Conservation (phyloP, 2,797 vertebrate species). For the Melanotaenia parkinsoni region DNA sequence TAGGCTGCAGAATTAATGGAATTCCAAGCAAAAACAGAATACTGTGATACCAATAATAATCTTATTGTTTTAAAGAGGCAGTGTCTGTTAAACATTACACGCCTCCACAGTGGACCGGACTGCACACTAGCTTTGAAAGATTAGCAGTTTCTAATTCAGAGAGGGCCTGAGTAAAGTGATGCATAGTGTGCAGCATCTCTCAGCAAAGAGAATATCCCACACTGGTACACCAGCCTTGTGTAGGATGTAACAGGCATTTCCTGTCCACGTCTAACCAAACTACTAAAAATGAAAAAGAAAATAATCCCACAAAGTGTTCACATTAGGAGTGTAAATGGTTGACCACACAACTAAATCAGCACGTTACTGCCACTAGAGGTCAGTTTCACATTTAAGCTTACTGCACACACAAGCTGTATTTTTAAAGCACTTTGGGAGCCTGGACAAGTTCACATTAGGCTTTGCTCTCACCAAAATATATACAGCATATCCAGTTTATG, state of each 20-base stretch:
- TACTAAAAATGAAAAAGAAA: conserved; percentile 12
- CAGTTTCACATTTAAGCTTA: conserved; percentile 9
- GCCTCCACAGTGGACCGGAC: conserved; percentile 12
- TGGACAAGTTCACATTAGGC: background rate
- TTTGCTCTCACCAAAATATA: background rate
- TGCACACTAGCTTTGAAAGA: conserved; percentile 34
- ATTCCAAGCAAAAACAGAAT: background rate
- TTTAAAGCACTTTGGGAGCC: background rate
- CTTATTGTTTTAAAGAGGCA: conserved; percentile 3
- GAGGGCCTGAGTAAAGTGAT: conserved; percentile 36
- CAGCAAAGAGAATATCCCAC: conserved; percentile 37
- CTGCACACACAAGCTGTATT: background rate
- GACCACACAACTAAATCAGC: conserved; percentile 5
- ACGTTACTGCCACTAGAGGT: conserved; percentile 10
- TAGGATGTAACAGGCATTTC: background rate
- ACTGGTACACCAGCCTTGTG: conserved; percentile 13
- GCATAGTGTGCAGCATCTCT: conserved; percentile 11
- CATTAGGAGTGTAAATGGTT: background rate
- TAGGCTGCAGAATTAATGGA: background rate
- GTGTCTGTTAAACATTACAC: conserved; percentile 12
- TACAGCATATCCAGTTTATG: no score
- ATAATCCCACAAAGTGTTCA: background rate
- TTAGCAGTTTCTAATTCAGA: conserved; percentile 49
- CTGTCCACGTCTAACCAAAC: conserved; percentile 6
- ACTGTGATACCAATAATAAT: background rate